Percentiles rank a stretch among this genome's conserved stretches.
Evolutionary conservation across 1,140 invertebrate species (phyloP).

Genomic region (Leucophenga varia): DNA sequence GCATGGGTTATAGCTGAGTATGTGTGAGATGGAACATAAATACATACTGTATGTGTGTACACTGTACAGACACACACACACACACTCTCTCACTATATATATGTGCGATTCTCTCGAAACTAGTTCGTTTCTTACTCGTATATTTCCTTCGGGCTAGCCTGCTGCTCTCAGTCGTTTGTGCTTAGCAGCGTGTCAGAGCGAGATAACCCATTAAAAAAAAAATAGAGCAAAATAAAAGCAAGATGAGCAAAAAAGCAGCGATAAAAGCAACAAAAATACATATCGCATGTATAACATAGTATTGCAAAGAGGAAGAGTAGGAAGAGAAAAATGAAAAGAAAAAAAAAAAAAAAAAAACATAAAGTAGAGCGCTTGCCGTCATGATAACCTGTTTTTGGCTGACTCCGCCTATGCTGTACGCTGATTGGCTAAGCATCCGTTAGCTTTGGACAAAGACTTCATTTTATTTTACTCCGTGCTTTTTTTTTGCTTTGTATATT

Average conservation of each 20-base stretch:
- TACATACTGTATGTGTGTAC: no score
- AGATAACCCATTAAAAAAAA: constrained; percentile 48
- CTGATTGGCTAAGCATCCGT: constrained; percentile 53
- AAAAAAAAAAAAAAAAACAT: constrained; percentile 26
- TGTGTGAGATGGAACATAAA: no score
- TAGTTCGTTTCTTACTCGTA: no score
- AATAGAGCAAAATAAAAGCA: constrained; percentile 42
- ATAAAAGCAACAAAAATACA: constrained; percentile 26
- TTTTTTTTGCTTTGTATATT: constrained; percentile 15
- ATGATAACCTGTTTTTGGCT: constrained; percentile 49
- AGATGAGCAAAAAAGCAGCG: constrained; percentile 48
- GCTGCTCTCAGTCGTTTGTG: no score
- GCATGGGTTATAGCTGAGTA: no score
- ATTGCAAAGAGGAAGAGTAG: constrained; percentile 4
- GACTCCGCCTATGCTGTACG: constrained; percentile 49
- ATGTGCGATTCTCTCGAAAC: no score
- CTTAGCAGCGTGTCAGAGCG: constrained; percentile 39
- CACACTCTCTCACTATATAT: constrained; percentile 5
- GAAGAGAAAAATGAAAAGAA: constrained; percentile 25
- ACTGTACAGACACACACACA: constrained; percentile 4
- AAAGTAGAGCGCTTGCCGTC: constrained; percentile 43
- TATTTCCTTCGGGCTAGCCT: no score
- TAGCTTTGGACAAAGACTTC: constrained; percentile 40
- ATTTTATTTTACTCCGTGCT: constrained; percentile 27
- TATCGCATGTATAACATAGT: constrained; percentile 2